Evolutionary conservation across 37 sponge, comb jelly and placozoan species (phyloP).

Genomic region (Bolinopsis microptera): DNA sequence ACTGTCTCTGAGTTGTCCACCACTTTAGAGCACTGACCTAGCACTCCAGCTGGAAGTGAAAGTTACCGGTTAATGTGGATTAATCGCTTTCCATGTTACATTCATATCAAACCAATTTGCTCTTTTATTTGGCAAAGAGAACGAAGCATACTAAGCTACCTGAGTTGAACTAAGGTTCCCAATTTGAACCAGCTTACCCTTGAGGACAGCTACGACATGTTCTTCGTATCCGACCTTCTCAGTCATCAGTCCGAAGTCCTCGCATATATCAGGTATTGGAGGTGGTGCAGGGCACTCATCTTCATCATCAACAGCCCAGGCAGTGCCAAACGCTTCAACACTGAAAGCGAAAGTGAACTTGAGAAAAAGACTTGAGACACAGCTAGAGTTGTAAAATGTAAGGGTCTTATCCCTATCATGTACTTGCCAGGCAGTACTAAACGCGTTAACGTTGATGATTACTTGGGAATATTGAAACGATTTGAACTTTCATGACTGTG

Average conservation of each 20-base stretch:
- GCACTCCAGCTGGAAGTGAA: neutral
- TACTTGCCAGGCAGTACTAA: neutral
- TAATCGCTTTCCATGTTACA: too few species aligned
- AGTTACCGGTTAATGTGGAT: too few species aligned
- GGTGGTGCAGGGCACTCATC: neutral
- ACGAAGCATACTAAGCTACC: too few species aligned
- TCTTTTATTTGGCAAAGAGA: too few species aligned
- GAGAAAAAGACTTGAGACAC: too few species aligned
- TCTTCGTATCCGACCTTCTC: neutral
- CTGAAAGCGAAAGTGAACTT: neutral
- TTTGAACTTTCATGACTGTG: too few species aligned
- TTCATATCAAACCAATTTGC: too few species aligned
- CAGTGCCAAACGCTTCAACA: neutral
- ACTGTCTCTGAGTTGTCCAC: neutral
- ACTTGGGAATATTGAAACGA: too few species aligned
- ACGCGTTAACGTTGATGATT: neutral
- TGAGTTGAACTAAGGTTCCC: too few species aligned
- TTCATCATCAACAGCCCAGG: slow-evolving; percentile 32
- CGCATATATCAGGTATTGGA: slow-evolving; percentile 6
- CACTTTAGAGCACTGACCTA: neutral
- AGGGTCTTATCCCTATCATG: neutral
- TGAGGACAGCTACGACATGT: neutral
- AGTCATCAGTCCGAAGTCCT: neutral
- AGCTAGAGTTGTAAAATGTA: too few species aligned
- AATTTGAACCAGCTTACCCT: slow-evolving; percentile 1